A percentile compares a stretch with the other conserved stretches of the same genome.
Evolutionary conservation across 2,797 vertebrate species (phyloP).

Genomic region (Rhinogobio ventralis): DNA sequence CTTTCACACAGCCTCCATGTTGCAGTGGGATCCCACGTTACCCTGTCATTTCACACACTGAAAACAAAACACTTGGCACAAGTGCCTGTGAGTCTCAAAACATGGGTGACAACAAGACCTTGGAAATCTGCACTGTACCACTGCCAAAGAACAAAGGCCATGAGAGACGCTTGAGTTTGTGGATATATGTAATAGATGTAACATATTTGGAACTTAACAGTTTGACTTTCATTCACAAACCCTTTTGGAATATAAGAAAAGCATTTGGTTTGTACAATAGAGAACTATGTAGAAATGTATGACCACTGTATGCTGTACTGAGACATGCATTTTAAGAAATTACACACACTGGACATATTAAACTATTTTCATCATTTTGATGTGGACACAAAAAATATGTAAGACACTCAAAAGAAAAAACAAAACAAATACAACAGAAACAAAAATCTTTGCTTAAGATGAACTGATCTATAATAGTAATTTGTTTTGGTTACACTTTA

Average conservation of each 20-base stretch:
- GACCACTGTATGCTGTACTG: neutral
- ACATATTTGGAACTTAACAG: neutral
- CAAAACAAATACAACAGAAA: slow-evolving; percentile 13
- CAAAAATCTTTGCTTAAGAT: neutral
- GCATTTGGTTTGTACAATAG: neutral
- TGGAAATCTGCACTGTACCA: slow-evolving; percentile 1
- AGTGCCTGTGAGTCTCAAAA: slow-evolving; percentile 12
- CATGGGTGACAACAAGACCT: neutral
- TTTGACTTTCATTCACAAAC: neutral
- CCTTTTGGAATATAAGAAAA: neutral
- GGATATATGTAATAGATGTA: neutral
- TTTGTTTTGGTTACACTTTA: neutral
- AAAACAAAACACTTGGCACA: slow-evolving; percentile 20
- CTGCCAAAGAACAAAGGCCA: neutral
- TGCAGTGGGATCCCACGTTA: neutral
- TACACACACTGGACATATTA: neutral
- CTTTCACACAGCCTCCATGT: slow-evolving; percentile 8
- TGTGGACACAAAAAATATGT: neutral
- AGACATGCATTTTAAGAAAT: neutral
- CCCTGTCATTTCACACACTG: neutral
- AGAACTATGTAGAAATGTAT: neutral
- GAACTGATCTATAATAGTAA: neutral
- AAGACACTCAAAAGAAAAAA: slow-evolving; percentile 40
- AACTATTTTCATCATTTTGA: slow-evolving; percentile 17
- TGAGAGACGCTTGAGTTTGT: neutral